Conservation (phyloP, 2,888 invertebrate species). For the Melanophora roralis region DNA sequence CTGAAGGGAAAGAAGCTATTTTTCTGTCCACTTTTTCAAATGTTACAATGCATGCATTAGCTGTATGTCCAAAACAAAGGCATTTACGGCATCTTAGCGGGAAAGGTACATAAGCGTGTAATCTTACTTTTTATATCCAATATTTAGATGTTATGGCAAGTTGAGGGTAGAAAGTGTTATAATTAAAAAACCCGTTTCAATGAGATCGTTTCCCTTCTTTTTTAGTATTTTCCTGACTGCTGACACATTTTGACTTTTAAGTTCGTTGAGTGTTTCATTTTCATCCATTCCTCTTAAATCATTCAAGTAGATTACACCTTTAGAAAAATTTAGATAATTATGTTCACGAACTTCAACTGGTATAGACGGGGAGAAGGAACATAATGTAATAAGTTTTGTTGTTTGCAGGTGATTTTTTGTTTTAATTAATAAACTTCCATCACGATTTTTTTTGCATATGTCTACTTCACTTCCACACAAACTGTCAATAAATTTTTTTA, state of each 20-base stretch:
- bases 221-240: neutral
- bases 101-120: slow-evolving; percentile 17
- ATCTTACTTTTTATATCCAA: slow-evolving; percentile 14
- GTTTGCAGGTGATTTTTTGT: slow-evolving; percentile 25
- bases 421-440: slow-evolving; percentile 42
- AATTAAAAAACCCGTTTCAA: neutral
- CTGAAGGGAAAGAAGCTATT: too few relatives aligned
- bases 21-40: too few relatives aligned
- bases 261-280: neutral
- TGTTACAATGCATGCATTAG: slow-evolving; percentile 7
- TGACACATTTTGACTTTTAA: slow-evolving; percentile 1
- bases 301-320: slow-evolving; percentile 23
- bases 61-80: neutral
- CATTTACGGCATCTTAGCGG: slow-evolving; percentile 7
- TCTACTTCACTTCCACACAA: slow-evolving; percentile 24
- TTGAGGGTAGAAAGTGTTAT: neutral
- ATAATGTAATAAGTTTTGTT: slow-evolving; percentile 11
- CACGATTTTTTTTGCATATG: slow-evolving; percentile 29
- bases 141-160: neutral
- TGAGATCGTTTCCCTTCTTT: neutral
- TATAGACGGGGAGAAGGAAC: neutral
- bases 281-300: slow-evolving; percentile 5
- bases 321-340: neutral
- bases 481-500: slow-evolving; percentile 45
- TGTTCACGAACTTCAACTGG: slow-evolving; percentile 5